phyloP scores from a whole-genome alignment of 2,888 invertebrate species.

The Nomada fucata region DNA sequence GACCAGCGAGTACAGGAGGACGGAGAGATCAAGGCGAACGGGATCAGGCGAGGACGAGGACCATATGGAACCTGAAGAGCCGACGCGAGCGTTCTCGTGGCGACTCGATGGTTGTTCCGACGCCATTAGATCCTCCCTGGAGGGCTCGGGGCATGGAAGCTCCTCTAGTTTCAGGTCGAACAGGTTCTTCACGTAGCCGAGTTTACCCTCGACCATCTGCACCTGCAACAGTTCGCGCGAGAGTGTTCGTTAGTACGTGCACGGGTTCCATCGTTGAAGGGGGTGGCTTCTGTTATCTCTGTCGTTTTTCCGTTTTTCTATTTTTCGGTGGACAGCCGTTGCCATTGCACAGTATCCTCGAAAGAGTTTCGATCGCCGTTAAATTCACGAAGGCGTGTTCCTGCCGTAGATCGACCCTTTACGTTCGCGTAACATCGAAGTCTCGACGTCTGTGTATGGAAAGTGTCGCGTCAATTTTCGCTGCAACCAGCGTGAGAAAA shows the following conservation, averaged over 20 bases:
- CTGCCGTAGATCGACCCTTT: too few relatives aligned
- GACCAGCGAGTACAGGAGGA: slow-evolving; percentile 65
- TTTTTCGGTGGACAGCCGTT: too few relatives aligned
- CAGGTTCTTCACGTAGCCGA: slow-evolving; percentile 76
- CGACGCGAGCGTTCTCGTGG: slow-evolving; percentile 77
- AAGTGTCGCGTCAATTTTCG: too few relatives aligned
- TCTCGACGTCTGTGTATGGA: too few relatives aligned
- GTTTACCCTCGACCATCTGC: slow-evolving; percentile 76
- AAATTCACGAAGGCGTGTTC: too few relatives aligned
- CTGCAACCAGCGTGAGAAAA: too few relatives aligned
- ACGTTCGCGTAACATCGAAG: too few relatives aligned
- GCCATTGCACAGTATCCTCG: too few relatives aligned
- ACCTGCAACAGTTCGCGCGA: slow-evolving; percentile 64
- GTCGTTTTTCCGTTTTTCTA: too few relatives aligned
- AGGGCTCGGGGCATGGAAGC: slow-evolving; percentile 79
- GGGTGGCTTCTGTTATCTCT: too few relatives aligned
- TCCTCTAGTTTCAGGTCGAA: slow-evolving; percentile 79
- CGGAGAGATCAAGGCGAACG: slow-evolving; percentile 56
- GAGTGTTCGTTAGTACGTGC: neutral
- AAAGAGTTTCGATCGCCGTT: too few relatives aligned
- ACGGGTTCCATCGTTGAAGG: too few relatives aligned
- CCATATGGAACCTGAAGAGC: slow-evolving; percentile 77
- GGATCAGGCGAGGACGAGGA: slow-evolving; percentile 72
- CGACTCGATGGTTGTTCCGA: slow-evolving; percentile 82
- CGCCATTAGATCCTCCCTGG: slow-evolving; percentile 82